Base-by-base conservation (phyloP, 2,113 vertebrate species). In the Myrmecobius fasciatus region DNA sequence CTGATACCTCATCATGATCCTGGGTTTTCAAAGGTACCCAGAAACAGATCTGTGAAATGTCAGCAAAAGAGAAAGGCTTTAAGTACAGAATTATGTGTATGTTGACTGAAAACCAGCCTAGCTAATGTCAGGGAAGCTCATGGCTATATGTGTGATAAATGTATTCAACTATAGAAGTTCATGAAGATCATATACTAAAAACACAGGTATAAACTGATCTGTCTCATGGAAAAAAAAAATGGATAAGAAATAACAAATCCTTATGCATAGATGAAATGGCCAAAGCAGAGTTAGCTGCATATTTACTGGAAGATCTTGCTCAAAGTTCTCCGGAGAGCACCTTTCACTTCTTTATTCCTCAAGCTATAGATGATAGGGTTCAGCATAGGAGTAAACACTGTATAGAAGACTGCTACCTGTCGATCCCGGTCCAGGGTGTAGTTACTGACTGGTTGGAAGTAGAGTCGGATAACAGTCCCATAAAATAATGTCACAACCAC, bases 401-500 rank as follows among this genome's bases (percentile, higher is more conserved):
- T 83, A 24, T 83, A 96, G 52, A 89, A 89, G 43, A 96, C 56
- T 11, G 96, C 92, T 25, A 94, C 52, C 46, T 92, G 90, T n/a
- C 51, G 91, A 60, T 95, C 93, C 24, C 56, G 51, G 0, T 89
- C 90, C 49, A 67, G n/a, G 24, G 17, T 51, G 12, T 75, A 52
- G 88, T 47, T 95, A 20, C 92, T 92, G 28, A 52, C 49, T 0
- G 96, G 92, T 11, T 14, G 95, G n/a, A 94, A 43, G 43, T 95
- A 95, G 4, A 95, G 91, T 43, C 67, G 53, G 47, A 91, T 93
- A 17, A 47, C 91, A 3, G 90, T 67, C 14, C 92, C 90, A 54
- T 95, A 96, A 26, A 91, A 89, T 43, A 96, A 24, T 24, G 31
- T 89, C 28, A 89, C 91, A n/a, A 96, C 92, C 10, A 91, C 75